phyloP scores from a whole-genome alignment of 2,797 vertebrate species.

The Crenuchus spilurus region DNA sequence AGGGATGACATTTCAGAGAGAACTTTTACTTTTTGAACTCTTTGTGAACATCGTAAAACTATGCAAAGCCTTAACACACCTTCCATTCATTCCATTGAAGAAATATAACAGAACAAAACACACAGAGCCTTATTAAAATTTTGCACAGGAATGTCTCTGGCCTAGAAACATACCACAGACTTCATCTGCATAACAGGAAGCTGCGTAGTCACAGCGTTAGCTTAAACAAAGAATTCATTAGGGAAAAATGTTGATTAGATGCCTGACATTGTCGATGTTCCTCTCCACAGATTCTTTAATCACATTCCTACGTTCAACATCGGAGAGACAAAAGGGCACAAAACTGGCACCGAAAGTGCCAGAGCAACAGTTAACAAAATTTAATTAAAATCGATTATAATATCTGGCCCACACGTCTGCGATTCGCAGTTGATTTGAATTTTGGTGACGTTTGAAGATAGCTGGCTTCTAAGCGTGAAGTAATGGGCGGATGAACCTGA shows the following conservation, averaged over 20 bases:
- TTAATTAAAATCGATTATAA: constrained; percentile 52
- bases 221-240: constrained; percentile 55
- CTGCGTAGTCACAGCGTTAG: constrained; percentile 23
- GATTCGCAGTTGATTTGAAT: constrained; percentile 31
- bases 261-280: constrained; percentile 50
- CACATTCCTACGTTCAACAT: constrained; percentile 46
- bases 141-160: constrained; percentile 37
- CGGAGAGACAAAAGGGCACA: constrained; percentile 34
- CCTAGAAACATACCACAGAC: constrained; percentile 17
- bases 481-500: constrained; percentile 8
- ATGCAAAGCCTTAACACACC: constrained; percentile 28
- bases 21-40: constrained; percentile 9
- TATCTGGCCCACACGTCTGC: constrained; percentile 28
- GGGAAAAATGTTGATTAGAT: constrained; percentile 57
- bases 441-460: neutral
- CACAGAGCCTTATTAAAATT: constrained; percentile 36
- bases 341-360: constrained; percentile 18
- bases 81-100: constrained; percentile 25
- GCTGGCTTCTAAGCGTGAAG: neutral
- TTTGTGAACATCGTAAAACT: constrained; percentile 17
- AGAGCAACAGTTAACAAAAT: constrained; percentile 49
- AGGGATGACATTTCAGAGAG: neutral
- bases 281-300: constrained; percentile 39
- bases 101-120: constrained; percentile 7
- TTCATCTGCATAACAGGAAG: constrained; percentile 32